phyloP scores from a whole-genome alignment of 1,140 invertebrate species.

The Orius insidiosus region DNA sequence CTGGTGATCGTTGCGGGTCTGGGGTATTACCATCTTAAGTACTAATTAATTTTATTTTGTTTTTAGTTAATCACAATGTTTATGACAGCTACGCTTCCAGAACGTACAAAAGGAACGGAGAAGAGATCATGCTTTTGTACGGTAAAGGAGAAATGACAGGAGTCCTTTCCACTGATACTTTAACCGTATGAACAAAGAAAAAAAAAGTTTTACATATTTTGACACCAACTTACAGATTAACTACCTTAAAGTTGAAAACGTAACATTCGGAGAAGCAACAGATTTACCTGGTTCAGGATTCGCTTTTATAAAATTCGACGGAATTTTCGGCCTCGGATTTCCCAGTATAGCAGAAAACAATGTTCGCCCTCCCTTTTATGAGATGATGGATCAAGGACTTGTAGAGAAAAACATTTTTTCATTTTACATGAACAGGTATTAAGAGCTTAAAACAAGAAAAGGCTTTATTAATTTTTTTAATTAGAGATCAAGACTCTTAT shows the following conservation, averaged over 20 bases:
- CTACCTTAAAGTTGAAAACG: constrained; percentile 28
- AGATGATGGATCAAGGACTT: constrained; percentile 37
- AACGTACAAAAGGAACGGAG: not conserved
- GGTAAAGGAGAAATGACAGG: constrained; percentile 7
- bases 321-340: constrained; percentile 40
- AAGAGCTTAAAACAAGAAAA: too few species aligned
- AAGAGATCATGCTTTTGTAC: constrained; percentile 5
- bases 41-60: not conserved
- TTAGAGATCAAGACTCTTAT: not conserved
- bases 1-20: too few species aligned
- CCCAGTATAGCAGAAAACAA: constrained; percentile 37
- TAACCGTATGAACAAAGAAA: constrained; percentile 6
- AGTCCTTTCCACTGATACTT: constrained; percentile 1
- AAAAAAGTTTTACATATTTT: constrained; percentile 14
- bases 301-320: constrained; percentile 44
- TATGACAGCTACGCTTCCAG: not conserved
- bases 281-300: constrained; percentile 31
- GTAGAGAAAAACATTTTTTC: constrained; percentile 38
- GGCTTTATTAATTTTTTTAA: not conserved
- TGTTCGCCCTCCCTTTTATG: constrained; percentile 41
- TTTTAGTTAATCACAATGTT: constrained; percentile 2
- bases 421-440: constrained; percentile 42
- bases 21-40: not conserved
- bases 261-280: constrained; percentile 47
- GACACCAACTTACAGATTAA: constrained; percentile 29